Evolutionary conservation across 2,888 invertebrate species (phyloP).

Genomic region (Pecten maximus): DNA sequence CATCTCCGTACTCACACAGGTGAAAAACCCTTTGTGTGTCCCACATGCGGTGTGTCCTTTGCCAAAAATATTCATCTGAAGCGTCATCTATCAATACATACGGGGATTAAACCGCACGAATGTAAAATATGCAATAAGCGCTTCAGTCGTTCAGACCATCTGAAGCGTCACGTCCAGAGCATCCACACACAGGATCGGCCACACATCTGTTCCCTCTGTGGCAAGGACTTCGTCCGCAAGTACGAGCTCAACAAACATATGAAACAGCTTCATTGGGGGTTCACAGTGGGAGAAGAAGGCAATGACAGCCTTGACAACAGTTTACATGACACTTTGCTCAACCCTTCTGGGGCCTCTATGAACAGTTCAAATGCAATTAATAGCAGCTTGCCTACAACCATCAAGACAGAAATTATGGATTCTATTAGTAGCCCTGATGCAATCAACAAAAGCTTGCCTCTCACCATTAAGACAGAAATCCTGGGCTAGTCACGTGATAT

Average conservation of each 20-base stretch:
- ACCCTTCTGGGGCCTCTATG: slow-evolving; percentile 19
- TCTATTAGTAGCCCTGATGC: slow-evolving; percentile 4
- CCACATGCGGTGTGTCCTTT: slow-evolving; percentile 70
- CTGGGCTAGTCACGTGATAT: background rate
- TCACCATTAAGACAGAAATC: background rate
- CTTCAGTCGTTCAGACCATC: slow-evolving; percentile 70
- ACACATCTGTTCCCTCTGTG: slow-evolving; percentile 67
- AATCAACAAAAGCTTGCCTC: slow-evolving; percentile 33
- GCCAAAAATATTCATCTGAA: slow-evolving; percentile 73
- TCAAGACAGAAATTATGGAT: slow-evolving; percentile 3
- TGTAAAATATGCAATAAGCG: slow-evolving; percentile 69
- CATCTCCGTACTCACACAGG: slow-evolving; percentile 70
- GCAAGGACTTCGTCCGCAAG: slow-evolving; percentile 71
- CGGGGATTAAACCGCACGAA: slow-evolving; percentile 69
- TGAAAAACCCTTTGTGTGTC: slow-evolving; percentile 69
- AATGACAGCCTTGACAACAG: slow-evolving; percentile 28
- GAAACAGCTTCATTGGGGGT: slow-evolving; percentile 60
- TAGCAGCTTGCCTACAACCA: slow-evolving; percentile 23
- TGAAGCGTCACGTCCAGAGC: slow-evolving; percentile 70
- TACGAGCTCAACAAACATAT: slow-evolving; percentile 72
- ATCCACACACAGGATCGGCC: slow-evolving; percentile 69
- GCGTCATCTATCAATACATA: slow-evolving; percentile 71
- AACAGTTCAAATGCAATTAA: slow-evolving; percentile 27
- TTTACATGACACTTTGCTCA: slow-evolving; percentile 21
- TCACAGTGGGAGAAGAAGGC: slow-evolving; percentile 47